A percentile compares a stretch with the other conserved stretches of the same genome.
Conservation (phyloP, 2,888 invertebrate species). For the Hirtodrosophila trivittata region DNA sequence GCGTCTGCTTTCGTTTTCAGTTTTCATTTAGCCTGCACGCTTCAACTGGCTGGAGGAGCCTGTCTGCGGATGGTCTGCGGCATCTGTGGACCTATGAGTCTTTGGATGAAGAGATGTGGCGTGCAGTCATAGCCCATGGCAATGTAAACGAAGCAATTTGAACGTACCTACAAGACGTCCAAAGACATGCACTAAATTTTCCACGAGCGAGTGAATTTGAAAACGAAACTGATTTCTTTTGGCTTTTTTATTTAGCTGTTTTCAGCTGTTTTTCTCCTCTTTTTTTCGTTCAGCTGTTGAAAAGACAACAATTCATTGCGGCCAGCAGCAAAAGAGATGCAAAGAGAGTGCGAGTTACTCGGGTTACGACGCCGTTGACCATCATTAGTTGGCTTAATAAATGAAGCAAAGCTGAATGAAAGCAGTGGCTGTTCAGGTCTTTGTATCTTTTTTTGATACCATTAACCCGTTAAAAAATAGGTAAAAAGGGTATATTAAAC, state of each 20-base stretch:
- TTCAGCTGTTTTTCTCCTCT: no score
- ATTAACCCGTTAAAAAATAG: neutral
- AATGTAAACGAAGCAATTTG: slow-evolving; percentile 70
- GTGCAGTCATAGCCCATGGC: slow-evolving; percentile 53
- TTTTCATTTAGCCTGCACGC: slow-evolving; percentile 71
- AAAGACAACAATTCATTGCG: slow-evolving; percentile 10
- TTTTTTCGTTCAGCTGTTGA: neutral
- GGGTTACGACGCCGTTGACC: slow-evolving; percentile 60
- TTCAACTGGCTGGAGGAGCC: slow-evolving; percentile 64
- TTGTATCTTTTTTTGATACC: slow-evolving; percentile 6
- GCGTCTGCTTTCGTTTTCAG: slow-evolving; percentile 74
- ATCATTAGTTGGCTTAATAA: slow-evolving; percentile 77
- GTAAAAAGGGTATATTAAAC: no score
- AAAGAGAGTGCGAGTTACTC: slow-evolving; percentile 32
- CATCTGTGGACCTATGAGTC: neutral
- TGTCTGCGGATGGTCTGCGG: slow-evolving; percentile 16
- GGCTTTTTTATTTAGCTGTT: neutral
- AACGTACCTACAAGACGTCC: slow-evolving; percentile 36
- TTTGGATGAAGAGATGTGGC: slow-evolving; percentile 37
- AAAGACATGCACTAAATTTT: slow-evolving; percentile 73
- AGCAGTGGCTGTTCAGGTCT: slow-evolving; percentile 33
- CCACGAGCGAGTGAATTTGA: slow-evolving; percentile 75
- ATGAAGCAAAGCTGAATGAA: slow-evolving; percentile 62
- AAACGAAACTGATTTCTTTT: slow-evolving; percentile 68
- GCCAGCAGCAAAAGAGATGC: slow-evolving; percentile 5